Base-by-base conservation (phyloP, 2,888 invertebrate genomes). In the Habrosyne pyritoides region DNA sequence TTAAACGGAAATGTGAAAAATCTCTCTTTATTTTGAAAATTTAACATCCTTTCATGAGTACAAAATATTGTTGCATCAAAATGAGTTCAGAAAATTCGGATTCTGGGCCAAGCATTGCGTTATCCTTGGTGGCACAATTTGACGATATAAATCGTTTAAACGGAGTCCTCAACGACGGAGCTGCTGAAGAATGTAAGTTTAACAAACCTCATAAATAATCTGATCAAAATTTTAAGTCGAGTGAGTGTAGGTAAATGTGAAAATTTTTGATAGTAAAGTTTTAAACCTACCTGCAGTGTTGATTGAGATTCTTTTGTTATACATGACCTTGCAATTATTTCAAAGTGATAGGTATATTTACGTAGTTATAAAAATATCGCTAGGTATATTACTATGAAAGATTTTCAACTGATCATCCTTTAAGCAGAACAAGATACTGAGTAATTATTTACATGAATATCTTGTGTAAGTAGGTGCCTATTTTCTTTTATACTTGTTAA, bases 111-210 rank as follows among this genome's bases (percentile, higher is more conserved):
- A 78, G 81, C 65, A 77, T 89, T 33, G 75, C 86, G 55, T 86
- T 96, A 53, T 95, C 96, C 2, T 84, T 95, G 56, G 91, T 96
- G 61, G 95, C 96, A 18, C 94, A 94, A 71, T 95, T 95, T 80
- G 96, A 96, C 80, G 96, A 96, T 85, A 88, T 96, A 67, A 94
- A 95, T 76, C 94, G 96, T 63, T 94, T 95, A 72, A 93, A 94
- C 63, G 93, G 92, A 69, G 93, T 95, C 50, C 88, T 95, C 48
- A 93, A 94, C 56, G 95, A 95, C 69, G 95, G 94, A 69, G 93
- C 93, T 2, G 94, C 95, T 18, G 96, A 96, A 86, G 95, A 95
- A 91, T 94, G 95, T 95, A 83, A 93, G 93, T 87, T 67, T n/a
- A 47, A n/a, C 22, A 12, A 10, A 14, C 10, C 56, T 36, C 12